phyloP scores from a whole-genome alignment of 23 tunicate genomes.

The Clavelina lepadiformis region DNA sequence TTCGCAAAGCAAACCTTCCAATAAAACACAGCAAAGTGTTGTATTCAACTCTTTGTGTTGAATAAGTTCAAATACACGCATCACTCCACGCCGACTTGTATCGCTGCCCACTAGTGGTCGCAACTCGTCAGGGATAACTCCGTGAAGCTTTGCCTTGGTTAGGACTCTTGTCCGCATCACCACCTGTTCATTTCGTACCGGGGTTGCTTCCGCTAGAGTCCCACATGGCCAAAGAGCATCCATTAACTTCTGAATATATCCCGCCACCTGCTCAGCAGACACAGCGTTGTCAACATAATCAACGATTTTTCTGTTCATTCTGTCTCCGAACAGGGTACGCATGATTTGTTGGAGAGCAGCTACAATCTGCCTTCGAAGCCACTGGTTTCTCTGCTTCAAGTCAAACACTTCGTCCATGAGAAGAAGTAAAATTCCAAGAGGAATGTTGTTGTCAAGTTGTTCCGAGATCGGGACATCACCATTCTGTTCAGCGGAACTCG shows the following conservation, averaged over 20 bases:
- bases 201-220: slow-evolving; percentile 58
- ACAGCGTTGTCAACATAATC: slow-evolving; percentile 82
- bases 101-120: slow-evolving; percentile 79
- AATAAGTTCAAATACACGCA: slow-evolving; percentile 64
- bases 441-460: slow-evolving; percentile 71
- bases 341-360: slow-evolving; percentile 77
- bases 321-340: slow-evolving; percentile 72
- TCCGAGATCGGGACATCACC: slow-evolving; percentile 32
- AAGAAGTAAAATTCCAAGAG: slow-evolving; percentile 64
- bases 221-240: slow-evolving; percentile 89
- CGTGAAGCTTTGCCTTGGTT: slow-evolving; percentile 83
- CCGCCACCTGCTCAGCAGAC: slow-evolving; percentile 71
- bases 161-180: slow-evolving; percentile 77
- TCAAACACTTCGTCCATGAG: slow-evolving; percentile 94
- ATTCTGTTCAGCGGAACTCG: slow-evolving; percentile 19
- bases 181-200: slow-evolving; percentile 28
- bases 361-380: slow-evolving; percentile 84
- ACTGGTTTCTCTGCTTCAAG: slow-evolving; percentile 74
- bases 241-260: slow-evolving; percentile 48
- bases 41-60: slow-evolving; percentile 62
- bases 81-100: slow-evolving; percentile 78
- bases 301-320: slow-evolving; percentile 80
- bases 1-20: slow-evolving; percentile 61
- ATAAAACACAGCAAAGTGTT: slow-evolving; percentile 58
- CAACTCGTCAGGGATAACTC: slow-evolving; percentile 85